These are phyloP conservation scores for Macrotus californicus DNA, from an alignment of 2,113 vertebrate genomes.

Conservation along the genomic window DNA sequence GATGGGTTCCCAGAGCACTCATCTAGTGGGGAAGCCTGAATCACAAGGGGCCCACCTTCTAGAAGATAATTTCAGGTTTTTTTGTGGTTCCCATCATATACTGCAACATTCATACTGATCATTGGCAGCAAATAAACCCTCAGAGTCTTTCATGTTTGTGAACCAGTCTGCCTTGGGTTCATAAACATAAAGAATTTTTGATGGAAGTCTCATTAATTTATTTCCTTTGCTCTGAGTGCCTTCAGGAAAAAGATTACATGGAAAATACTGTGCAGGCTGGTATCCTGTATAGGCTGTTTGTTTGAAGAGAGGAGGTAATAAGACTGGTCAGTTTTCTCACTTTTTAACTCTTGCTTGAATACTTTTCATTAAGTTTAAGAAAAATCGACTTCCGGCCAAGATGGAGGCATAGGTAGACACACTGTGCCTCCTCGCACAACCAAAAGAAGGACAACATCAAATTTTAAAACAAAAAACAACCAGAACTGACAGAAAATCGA, in stretches of 20 bases:
- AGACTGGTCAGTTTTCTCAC: background rate
- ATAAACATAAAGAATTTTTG: background rate
- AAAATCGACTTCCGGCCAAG: no score
- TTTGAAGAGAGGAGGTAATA: background rate
- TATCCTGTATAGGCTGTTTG: background rate
- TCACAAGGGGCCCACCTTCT: no score
- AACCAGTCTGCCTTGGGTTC: background rate
- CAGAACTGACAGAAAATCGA: no score
- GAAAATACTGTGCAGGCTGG: background rate
- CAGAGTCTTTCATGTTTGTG: background rate
- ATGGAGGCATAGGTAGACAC: no score
- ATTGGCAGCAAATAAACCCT: background rate
- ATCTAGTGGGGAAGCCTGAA: no score
- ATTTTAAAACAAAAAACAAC: no score
- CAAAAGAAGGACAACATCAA: no score
- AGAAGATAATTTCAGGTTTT: no score
- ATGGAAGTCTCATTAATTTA: background rate
- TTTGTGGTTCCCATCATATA: accelerated
- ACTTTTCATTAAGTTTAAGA: background rate
- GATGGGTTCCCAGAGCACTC: no score
- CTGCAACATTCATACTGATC: background rate
- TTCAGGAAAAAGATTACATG: background rate
- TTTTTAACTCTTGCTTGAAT: background rate
- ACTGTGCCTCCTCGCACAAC: no score
- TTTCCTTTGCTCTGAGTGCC: background rate